phyloP scores from a whole-genome alignment of 2,888 invertebrate species.

The Lithodes maja region DNA sequence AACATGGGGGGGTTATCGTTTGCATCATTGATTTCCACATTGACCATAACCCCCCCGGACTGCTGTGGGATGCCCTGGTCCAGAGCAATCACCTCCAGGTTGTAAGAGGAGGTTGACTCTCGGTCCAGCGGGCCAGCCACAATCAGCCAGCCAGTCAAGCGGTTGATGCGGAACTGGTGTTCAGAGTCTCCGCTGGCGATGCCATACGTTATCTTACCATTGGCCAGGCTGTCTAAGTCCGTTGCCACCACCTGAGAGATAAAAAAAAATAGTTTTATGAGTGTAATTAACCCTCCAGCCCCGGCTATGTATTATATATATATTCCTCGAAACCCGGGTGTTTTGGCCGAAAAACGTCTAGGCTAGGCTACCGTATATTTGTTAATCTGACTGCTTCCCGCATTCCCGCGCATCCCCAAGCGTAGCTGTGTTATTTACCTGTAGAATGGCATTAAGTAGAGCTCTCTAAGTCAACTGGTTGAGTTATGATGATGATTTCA shows the following conservation, averaged over 20 bases:
- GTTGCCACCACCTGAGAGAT: slow-evolving; percentile 83
- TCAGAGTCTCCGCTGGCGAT: slow-evolving; percentile 85
- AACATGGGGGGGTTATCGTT: slow-evolving; percentile 95
- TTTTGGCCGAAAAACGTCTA: too few relatives aligned
- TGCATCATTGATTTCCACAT: slow-evolving; percentile 88
- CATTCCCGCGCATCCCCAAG: too few relatives aligned
- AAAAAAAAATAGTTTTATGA: not conserved
- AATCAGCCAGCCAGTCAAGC: slow-evolving; percentile 84
- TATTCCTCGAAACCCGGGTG: too few relatives aligned
- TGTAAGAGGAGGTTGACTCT: slow-evolving; percentile 81
- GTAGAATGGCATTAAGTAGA: too few relatives aligned
- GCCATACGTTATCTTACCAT: slow-evolving; percentile 86
- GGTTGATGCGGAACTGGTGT: slow-evolving; percentile 86
- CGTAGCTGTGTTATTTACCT: too few relatives aligned
- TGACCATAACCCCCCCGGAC: slow-evolving; percentile 83
- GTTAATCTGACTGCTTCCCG: too few relatives aligned
- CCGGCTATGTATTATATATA: too few relatives aligned
- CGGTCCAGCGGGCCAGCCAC: slow-evolving; percentile 87
- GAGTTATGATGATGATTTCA: too few relatives aligned
- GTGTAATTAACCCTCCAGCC: too few relatives aligned
- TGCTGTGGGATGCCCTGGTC: slow-evolving; percentile 88
- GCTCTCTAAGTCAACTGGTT: too few relatives aligned
- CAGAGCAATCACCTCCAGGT: slow-evolving; percentile 86
- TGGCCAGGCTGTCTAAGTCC: slow-evolving; percentile 88
- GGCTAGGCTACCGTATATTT: too few relatives aligned